Percentiles rank a stretch among this genome's conserved stretches.
Conservation (phyloP, 64 coral and sea anemone genomes). For the Orbicella faveolata region DNA sequence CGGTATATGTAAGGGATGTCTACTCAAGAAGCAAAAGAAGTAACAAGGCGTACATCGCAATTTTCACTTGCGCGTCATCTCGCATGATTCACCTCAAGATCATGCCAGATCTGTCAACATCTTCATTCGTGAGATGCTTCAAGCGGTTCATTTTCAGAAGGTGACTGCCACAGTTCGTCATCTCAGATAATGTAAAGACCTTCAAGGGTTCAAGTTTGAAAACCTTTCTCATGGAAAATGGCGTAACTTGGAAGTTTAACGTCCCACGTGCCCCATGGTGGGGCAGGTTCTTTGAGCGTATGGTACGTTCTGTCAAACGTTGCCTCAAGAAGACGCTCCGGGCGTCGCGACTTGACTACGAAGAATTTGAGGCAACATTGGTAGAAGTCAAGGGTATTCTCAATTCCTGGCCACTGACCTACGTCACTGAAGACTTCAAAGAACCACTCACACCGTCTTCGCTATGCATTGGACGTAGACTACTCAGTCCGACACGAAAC, state of each 20-base stretch:
- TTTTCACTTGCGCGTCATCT: slow-evolving; percentile 36
- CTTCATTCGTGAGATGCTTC: slow-evolving; percentile 1
- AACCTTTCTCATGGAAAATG: not conserved
- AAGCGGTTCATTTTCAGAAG: slow-evolving; percentile 14
- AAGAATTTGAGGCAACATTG: no score
- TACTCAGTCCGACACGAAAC: not conserved
- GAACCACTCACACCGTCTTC: no score
- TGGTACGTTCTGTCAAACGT: not conserved
- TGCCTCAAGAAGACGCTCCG: slow-evolving; percentile 32
- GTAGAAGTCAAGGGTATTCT: no score
- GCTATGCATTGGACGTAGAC: no score
- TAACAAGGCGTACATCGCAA: slow-evolving; percentile 53
- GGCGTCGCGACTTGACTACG: slow-evolving; percentile 4
- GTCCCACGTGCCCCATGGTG: not conserved
- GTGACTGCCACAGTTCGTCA: not conserved
- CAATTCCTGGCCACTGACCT: no score
- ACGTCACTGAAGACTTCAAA: no score
- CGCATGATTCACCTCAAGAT: slow-evolving; percentile 45
- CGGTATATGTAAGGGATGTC: slow-evolving; percentile 52
- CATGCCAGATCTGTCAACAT: slow-evolving; percentile 44
- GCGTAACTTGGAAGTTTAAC: not conserved
- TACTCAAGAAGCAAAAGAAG: slow-evolving; percentile 21
- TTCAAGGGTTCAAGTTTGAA: slow-evolving; percentile 7
- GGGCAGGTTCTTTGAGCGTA: not conserved
- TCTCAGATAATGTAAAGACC: slow-evolving; percentile 21